A percentile compares a stretch with the other conserved stretches of the same genome.
phyloP scores from a whole-genome alignment of 2,113 vertebrate genomes.

The Brachypodius melanocephalos region DNA sequence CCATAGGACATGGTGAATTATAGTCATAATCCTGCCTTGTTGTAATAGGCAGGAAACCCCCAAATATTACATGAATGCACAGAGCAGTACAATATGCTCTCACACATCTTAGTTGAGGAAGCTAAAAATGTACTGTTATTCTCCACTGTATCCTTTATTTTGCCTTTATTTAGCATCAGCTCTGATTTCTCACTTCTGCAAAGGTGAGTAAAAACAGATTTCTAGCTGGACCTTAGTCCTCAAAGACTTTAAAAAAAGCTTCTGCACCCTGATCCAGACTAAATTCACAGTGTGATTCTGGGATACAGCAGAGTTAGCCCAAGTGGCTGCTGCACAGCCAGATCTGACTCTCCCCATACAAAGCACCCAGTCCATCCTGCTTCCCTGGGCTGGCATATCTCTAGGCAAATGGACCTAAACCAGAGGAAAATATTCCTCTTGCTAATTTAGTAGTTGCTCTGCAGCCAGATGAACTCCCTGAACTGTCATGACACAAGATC shows the following conservation, averaged over 20 bases:
- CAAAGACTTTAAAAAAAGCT: background rate
- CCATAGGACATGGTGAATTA: background rate
- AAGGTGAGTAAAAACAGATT: background rate
- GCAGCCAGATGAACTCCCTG: background rate
- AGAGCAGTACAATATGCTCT: background rate
- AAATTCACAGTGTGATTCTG: background rate
- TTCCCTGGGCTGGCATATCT: background rate
- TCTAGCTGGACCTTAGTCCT: background rate
- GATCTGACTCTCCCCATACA: background rate
- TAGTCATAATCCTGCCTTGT: background rate
- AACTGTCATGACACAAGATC: background rate
- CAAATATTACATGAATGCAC: background rate
- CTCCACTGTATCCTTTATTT: background rate
- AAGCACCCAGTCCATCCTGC: background rate
- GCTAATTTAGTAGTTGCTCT: background rate
- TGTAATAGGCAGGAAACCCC: background rate
- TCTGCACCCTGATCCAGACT: background rate
- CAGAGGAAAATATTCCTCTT: background rate
- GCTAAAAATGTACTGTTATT: background rate
- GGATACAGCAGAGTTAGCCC: background rate
- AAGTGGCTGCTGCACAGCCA: rapidly evolving
- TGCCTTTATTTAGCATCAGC: background rate
- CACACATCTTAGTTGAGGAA: background rate
- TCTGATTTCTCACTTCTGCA: background rate
- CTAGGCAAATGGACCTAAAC: background rate